These are phyloP conservation scores for Camelus bactrianus DNA, from an alignment of 2,113 vertebrate species.

Conservation along the genomic window DNA sequence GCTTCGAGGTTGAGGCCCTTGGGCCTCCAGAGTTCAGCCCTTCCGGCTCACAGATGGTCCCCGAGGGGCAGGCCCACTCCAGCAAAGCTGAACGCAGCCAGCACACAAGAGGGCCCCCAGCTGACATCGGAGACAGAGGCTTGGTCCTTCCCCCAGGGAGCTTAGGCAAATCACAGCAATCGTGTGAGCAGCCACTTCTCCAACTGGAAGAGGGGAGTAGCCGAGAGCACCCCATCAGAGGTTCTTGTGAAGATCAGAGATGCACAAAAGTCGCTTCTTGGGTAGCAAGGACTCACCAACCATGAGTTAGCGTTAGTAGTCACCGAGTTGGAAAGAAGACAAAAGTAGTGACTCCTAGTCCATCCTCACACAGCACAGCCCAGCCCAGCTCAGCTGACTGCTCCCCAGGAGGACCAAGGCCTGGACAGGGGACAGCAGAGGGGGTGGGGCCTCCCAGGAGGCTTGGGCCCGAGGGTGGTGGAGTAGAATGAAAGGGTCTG, in stretches of 20 bases:
- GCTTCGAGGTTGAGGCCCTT: not conserved
- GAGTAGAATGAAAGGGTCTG: not conserved
- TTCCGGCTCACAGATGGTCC: no score
- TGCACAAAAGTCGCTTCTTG: rapidly evolving
- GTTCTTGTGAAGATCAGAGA: no score
- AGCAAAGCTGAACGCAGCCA: not conserved
- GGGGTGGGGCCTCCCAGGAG: rapidly evolving
- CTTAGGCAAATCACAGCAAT: not conserved
- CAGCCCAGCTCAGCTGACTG: not conserved
- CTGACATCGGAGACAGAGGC: not conserved
- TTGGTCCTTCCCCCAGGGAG: not conserved
- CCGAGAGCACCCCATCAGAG: not conserved
- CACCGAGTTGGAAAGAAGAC: not conserved
- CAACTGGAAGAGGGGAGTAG: not conserved
- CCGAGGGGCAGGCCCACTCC: not conserved
- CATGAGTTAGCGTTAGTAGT: no score
- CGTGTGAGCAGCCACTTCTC: not conserved
- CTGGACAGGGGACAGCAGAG: not conserved
- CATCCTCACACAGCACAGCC: not conserved
- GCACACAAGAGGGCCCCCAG: not conserved
- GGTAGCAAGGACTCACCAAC: not conserved
- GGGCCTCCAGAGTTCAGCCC: not conserved
- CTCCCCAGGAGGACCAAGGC: not conserved
- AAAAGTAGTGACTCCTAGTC: not conserved
- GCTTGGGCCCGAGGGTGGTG: not conserved